These are phyloP conservation scores for Origma solitaria DNA, from an alignment of 2,113 vertebrate species.

Conservation along the genomic window DNA sequence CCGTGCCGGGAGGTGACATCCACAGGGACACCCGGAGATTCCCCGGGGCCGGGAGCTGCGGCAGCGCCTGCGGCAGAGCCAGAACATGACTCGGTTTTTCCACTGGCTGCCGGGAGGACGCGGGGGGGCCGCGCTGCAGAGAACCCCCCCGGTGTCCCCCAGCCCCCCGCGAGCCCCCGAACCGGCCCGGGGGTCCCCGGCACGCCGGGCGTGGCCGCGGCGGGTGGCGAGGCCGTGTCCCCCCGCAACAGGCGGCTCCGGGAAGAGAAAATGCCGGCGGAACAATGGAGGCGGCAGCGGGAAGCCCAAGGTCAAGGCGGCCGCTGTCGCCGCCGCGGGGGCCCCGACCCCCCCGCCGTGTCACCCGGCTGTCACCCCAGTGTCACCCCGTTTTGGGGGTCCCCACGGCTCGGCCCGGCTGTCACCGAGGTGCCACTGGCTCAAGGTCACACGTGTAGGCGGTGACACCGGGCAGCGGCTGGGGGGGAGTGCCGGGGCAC, in stretches of 20 bases:
- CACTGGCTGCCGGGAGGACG: background rate
- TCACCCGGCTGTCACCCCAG: background rate
- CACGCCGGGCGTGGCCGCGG: fast-evolving
- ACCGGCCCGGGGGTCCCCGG: fast-evolving
- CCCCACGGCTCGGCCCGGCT: background rate
- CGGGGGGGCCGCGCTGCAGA: too few relatives aligned
- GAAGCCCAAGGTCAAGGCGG: constrained; percentile 16
- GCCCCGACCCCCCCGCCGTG: background rate
- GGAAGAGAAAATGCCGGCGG: background rate
- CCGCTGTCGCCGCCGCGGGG: background rate
- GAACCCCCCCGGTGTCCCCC: background rate
- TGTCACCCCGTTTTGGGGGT: background rate
- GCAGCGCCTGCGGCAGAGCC: background rate
- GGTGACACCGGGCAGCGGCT: background rate
- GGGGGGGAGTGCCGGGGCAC: background rate
- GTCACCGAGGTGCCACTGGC: background rate
- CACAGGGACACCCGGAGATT: background rate
- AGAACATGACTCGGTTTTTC: background rate
- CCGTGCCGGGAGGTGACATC: background rate
- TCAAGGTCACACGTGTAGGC: background rate
- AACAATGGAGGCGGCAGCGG: background rate
- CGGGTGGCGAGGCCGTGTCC: background rate
- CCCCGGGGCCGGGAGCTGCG: background rate
- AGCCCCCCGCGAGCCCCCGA: fast-evolving
- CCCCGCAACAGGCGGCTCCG: background rate